Percentiles rank a stretch among this genome's conserved stretches.
Conservation (phyloP, 2,113 vertebrate genomes). For the Ivindomyrus marchei region DNA sequence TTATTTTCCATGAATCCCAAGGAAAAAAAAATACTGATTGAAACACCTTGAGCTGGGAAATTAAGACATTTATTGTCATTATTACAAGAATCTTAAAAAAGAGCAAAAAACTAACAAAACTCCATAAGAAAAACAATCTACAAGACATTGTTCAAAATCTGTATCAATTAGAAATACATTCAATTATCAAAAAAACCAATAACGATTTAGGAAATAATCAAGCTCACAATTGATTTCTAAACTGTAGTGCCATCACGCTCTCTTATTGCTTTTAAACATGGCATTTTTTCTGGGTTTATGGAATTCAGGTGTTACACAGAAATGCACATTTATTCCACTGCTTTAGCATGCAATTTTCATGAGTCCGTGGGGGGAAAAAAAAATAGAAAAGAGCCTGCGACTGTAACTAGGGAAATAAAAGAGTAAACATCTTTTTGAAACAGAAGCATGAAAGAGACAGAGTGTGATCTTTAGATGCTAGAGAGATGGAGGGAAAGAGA, state of each 20-base stretch:
- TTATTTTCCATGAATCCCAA: neutral
- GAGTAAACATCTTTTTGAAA: slow-evolving; percentile 16
- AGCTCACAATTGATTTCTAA: slow-evolving; percentile 32
- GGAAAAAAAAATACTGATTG: neutral
- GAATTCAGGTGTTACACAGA: neutral
- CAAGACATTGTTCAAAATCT: slow-evolving; percentile 42
- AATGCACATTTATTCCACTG: slow-evolving; percentile 30
- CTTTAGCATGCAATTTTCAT: slow-evolving; percentile 24
- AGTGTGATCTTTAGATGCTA: neutral
- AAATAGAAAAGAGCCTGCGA: neutral
- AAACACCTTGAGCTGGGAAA: slow-evolving; percentile 41
- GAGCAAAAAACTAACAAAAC: slow-evolving; percentile 42
- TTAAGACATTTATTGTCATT: slow-evolving; percentile 56
- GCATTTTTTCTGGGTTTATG: neutral
- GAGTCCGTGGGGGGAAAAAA: neutral
- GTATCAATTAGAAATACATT: slow-evolving; percentile 59
- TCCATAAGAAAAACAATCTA: slow-evolving; percentile 46
- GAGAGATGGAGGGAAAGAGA: neutral
- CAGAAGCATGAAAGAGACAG: neutral
- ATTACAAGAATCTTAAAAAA: slow-evolving; percentile 50
- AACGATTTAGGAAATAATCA: slow-evolving; percentile 38
- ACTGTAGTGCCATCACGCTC: slow-evolving; percentile 38
- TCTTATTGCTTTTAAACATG: slow-evolving; percentile 15
- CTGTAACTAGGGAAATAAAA: slow-evolving; percentile 17
- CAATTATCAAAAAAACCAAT: slow-evolving; percentile 48